Conservation (phyloP, 92 coral and sea anemone genomes). For the Scolanthus callimorphus region DNA sequence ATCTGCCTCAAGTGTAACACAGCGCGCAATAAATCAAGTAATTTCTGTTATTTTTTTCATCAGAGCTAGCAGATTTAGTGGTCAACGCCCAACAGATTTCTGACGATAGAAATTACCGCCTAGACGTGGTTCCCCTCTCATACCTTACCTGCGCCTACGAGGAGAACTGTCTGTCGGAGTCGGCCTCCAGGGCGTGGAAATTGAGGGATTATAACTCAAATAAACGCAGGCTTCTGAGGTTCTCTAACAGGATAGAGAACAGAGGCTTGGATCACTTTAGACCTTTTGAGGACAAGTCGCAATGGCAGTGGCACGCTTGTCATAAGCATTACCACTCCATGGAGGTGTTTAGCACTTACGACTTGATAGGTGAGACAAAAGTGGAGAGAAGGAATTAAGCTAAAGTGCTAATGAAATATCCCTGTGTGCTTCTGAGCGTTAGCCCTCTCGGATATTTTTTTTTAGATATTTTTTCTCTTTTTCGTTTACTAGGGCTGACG, state of each 20-base stretch:
- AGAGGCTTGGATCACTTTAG: slow-evolving; percentile 72
- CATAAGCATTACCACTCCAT: slow-evolving; percentile 92
- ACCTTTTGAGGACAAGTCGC: slow-evolving; percentile 46
- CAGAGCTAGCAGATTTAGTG: slow-evolving; percentile 62
- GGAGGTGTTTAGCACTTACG: slow-evolving; percentile 83
- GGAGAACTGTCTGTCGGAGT: slow-evolving; percentile 77
- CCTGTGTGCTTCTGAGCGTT: too few relatives aligned
- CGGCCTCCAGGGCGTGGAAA: slow-evolving; percentile 26
- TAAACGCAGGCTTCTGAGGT: slow-evolving; percentile 70
- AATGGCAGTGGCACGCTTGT: slow-evolving; percentile 88
- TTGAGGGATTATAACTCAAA: background rate
- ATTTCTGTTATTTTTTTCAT: too few relatives aligned
- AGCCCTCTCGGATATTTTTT: too few relatives aligned
- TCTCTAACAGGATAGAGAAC: slow-evolving; percentile 74
- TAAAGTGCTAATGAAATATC: too few relatives aligned
- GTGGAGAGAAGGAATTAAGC: too few relatives aligned
- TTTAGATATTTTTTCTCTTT: too few relatives aligned
- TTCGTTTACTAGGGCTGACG: too few relatives aligned
- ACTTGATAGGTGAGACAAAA: slow-evolving; percentile 66
- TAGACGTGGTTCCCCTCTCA: slow-evolving; percentile 30
- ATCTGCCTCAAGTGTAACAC: too few relatives aligned
- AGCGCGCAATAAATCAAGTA: too few relatives aligned
- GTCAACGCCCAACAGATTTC: slow-evolving; percentile 50
- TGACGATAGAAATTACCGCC: slow-evolving; percentile 18
- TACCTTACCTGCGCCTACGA: slow-evolving; percentile 67